Evolutionary conservation across 2,797 vertebrate species (phyloP).

Genomic region (Semaprochilodus insignis): DNA sequence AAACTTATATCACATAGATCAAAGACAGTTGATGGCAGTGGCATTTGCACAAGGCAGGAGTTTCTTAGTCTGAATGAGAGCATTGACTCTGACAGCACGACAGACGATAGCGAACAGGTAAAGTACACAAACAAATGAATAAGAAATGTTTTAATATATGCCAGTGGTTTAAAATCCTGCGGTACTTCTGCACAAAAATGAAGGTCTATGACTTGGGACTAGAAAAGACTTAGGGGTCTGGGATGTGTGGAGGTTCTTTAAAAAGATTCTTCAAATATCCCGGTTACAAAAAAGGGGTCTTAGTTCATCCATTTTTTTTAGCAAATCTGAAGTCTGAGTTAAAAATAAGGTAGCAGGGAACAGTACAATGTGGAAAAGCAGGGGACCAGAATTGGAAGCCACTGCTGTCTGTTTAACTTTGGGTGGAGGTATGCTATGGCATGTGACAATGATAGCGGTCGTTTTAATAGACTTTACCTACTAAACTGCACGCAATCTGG

Average conservation of each 20-base stretch:
- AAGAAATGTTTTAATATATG: background rate
- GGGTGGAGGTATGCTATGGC: background rate
- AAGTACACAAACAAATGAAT: background rate
- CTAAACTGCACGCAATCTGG: slow-evolving; percentile 14
- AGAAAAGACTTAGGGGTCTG: background rate
- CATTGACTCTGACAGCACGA: slow-evolving; percentile 61
- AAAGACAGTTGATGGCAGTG: slow-evolving; percentile 73
- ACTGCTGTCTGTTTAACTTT: background rate
- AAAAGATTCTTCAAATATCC: too few relatives aligned
- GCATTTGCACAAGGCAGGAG: slow-evolving; percentile 57
- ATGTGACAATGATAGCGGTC: background rate
- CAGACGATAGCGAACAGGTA: slow-evolving; percentile 68
- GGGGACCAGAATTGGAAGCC: background rate
- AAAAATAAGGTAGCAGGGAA: background rate
- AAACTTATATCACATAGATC: slow-evolving; percentile 70
- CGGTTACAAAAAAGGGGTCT: background rate
- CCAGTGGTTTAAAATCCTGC: background rate
- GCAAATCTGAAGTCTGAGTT: background rate
- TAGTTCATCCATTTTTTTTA: background rate
- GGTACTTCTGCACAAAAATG: background rate
- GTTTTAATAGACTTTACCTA: background rate
- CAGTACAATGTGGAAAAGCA: background rate
- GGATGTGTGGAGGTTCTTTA: too few relatives aligned
- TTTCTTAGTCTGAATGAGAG: slow-evolving; percentile 56
- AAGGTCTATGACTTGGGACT: too few relatives aligned